phyloP scores from a whole-genome alignment of 2,888 invertebrate species.

The Netelia virgata region DNA sequence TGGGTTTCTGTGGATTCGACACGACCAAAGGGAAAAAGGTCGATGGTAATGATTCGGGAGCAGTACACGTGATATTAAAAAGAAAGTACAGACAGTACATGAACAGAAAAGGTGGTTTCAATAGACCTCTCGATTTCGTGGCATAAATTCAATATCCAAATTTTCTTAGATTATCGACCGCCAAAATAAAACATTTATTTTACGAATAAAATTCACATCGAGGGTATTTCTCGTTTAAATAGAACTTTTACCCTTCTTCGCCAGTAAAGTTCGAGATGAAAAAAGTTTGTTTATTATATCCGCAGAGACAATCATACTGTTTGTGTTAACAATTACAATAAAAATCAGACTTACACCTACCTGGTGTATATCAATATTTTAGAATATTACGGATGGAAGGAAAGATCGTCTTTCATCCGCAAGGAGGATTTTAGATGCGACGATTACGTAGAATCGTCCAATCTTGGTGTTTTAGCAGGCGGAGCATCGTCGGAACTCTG shows the following conservation, averaged over 20 bases:
- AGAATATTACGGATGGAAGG: neutral
- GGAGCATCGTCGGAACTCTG: constrained; percentile 32
- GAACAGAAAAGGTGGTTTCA: constrained; percentile 99
- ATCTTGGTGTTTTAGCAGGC: constrained; percentile 42
- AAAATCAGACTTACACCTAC: neutral
- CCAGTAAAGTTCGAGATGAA: neutral
- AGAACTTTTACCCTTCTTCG: no score
- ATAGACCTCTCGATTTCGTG: constrained; percentile 98
- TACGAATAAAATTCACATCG: neutral
- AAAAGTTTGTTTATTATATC: neutral
- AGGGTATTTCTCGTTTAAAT: neutral
- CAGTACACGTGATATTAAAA: constrained; percentile 97
- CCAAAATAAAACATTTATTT: neutral
- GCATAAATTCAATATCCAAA: constrained; percentile 86
- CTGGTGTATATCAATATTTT: no score
- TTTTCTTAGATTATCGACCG: neutral
- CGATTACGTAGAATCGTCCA: constrained; percentile 34
- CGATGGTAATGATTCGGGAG: constrained; percentile 96
- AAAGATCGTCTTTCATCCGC: neutral
- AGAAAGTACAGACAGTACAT: constrained; percentile 99
- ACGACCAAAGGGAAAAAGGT: constrained; percentile 98
- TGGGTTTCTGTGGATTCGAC: constrained; percentile 99
- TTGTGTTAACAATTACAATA: neutral
- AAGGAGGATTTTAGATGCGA: neutral
- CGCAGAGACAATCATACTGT: neutral